These are phyloP conservation scores for Paraescarpia echinospica DNA, from an alignment of 1,140 invertebrate species.

Conservation along the genomic window DNA sequence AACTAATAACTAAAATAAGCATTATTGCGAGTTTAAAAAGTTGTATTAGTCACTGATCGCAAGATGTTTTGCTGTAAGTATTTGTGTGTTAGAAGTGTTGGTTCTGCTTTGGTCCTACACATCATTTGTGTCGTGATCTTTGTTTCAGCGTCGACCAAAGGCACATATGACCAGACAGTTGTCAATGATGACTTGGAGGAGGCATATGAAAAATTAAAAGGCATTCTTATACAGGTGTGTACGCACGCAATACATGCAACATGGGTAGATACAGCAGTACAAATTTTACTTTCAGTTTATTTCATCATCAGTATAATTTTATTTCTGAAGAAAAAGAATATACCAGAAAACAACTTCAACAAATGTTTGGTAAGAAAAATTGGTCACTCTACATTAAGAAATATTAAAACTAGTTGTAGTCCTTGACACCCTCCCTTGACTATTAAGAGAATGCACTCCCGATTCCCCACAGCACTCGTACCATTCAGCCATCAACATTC, in stretches of 20 bases:
- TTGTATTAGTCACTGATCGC: background rate
- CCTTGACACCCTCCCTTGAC: too few relatives aligned
- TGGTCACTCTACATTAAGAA: background rate
- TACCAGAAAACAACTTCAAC: background rate
- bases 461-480: too few relatives aligned
- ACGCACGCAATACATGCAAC: background rate
- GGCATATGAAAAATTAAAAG: slow-evolving; percentile 78
- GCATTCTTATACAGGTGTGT: slow-evolving; percentile 43
- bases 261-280: too few relatives aligned
- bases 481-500: too few relatives aligned
- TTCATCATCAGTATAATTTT: too few relatives aligned
- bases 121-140: background rate
- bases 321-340: too few relatives aligned
- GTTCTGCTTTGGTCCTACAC: background rate
- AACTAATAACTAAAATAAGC: too few relatives aligned
- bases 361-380: background rate
- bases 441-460: too few relatives aligned
- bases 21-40: too few relatives aligned
- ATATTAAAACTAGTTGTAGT: background rate
- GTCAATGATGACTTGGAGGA: slow-evolving; percentile 89
- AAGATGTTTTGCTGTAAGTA: background rate
- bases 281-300: too few relatives aligned
- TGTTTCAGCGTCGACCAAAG: slow-evolving; percentile 60
- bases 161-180: slow-evolving; percentile 87
- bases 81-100: background rate